Percentiles rank a stretch among this genome's conserved stretches.
These are phyloP conservation scores for Brachionus koreanus DNA, from an alignment of 1,140 invertebrate species.

Conservation along the genomic window DNA sequence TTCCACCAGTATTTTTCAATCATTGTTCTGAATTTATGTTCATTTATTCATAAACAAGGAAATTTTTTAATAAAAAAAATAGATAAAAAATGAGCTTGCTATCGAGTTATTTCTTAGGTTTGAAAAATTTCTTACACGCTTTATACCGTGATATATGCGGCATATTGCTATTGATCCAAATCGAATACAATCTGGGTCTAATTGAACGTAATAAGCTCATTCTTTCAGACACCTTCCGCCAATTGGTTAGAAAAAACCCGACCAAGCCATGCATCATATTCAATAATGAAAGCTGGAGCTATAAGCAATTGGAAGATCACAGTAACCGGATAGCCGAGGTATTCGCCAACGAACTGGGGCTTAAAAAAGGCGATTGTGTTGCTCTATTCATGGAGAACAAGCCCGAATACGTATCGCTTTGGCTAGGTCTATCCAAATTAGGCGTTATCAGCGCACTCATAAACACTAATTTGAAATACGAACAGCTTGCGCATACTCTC, in stretches of 20 bases:
- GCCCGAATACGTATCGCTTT: constrained; percentile 76
- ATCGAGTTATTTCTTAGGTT: background rate
- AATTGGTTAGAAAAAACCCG: constrained; percentile 3
- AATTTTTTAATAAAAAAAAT: background rate
- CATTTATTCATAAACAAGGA: background rate
- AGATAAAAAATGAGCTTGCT: background rate
- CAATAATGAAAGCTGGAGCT: background rate
- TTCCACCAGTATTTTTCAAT: background rate
- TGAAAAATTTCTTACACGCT: background rate
- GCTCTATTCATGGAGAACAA: constrained; percentile 77
- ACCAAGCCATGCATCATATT: constrained; percentile 1
- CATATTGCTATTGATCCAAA: background rate
- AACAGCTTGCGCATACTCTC: constrained; percentile 75
- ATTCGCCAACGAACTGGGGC: background rate
- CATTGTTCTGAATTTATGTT: background rate
- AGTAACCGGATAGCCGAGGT: background rate
- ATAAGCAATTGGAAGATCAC: background rate
- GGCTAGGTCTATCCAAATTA: constrained; percentile 79
- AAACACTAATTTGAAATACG: constrained; percentile 75
- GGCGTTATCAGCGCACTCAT: constrained; percentile 78
- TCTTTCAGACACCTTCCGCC: background rate
- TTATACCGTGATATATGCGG: constrained; percentile 19
- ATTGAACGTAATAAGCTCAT: background rate
- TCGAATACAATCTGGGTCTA: background rate
- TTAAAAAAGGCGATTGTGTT: constrained; percentile 68